phyloP scores from a whole-genome alignment of 2,888 invertebrate species.

The Diarsia dahlii region DNA sequence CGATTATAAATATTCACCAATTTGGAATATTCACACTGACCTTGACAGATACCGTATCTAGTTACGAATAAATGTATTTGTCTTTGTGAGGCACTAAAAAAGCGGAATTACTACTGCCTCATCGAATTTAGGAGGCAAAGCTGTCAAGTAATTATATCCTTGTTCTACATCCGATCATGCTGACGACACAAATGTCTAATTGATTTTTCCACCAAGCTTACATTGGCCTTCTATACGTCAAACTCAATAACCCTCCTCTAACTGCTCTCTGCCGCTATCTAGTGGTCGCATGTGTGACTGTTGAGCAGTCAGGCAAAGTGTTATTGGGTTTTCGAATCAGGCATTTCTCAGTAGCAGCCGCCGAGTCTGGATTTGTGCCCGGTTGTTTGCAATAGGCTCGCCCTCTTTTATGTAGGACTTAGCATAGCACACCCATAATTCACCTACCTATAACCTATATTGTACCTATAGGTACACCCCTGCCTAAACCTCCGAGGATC shows the following conservation, averaged over 20 bases:
- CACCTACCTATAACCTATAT: too few relatives aligned
- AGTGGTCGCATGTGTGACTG: neutral
- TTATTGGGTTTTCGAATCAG: neutral
- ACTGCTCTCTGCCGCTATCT: too few relatives aligned
- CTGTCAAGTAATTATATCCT: neutral
- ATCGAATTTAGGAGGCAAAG: too few relatives aligned
- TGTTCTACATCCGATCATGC: neutral
- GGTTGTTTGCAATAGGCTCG: neutral
- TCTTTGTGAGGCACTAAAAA: too few relatives aligned
- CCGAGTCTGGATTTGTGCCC: neutral
- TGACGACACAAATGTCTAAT: neutral
- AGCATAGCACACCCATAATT: too few relatives aligned
- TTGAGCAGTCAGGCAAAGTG: neutral
- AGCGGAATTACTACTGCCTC: too few relatives aligned
- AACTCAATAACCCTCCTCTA: neutral
- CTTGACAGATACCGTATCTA: too few relatives aligned
- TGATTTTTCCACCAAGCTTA: neutral
- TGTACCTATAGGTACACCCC: neutral
- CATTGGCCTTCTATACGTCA: neutral
- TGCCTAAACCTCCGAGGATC: neutral
- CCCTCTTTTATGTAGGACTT: neutral
- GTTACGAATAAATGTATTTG: too few relatives aligned
- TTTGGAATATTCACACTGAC: neutral
- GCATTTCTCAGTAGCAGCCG: neutral
- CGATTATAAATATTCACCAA: neutral